Conservation (phyloP, 2,888 invertebrate species). For the Operophtera brumata region DNA sequence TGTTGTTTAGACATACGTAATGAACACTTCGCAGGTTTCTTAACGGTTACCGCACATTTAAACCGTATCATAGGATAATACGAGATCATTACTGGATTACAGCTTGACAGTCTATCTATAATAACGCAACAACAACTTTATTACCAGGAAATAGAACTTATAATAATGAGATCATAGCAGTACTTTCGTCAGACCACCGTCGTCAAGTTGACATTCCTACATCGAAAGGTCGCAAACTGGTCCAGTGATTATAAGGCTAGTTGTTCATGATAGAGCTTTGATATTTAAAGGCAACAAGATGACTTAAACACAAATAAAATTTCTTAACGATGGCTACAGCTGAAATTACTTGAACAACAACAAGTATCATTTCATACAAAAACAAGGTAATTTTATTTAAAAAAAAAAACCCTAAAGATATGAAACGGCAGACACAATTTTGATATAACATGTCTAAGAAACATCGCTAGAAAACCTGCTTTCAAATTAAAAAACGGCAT, state of each 20-base stretch:
- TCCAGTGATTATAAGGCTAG: constrained; percentile 44
- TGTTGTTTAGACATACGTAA: no score
- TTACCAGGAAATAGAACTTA: constrained; percentile 26
- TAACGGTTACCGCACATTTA: constrained; percentile 26
- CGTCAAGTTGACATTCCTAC: constrained; percentile 54
- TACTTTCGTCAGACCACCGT: constrained; percentile 55
- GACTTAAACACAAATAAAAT: constrained; percentile 9
- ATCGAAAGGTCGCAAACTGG: constrained; percentile 61
- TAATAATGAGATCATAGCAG: constrained; percentile 44
- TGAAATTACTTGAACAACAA: neutral
- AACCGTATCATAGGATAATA: constrained; percentile 56
- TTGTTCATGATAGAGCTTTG: constrained; percentile 24
- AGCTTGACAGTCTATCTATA: constrained; percentile 37
- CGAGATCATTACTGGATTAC: constrained; percentile 54
- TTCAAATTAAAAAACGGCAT: no score
- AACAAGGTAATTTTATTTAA: no score
- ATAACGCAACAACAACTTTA: constrained; percentile 36
- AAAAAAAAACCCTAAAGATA: no score
- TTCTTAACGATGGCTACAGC: neutral
- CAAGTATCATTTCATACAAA: no score
- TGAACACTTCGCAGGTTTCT: constrained; percentile 10
- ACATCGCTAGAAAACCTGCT: no score
- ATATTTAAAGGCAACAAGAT: constrained; percentile 16
- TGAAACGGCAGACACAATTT: no score
- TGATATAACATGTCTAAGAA: no score